Percentiles rank a stretch among this genome's conserved stretches.
Conservation (phyloP, 2,888 invertebrate species). For the Clusia tigrina region DNA sequence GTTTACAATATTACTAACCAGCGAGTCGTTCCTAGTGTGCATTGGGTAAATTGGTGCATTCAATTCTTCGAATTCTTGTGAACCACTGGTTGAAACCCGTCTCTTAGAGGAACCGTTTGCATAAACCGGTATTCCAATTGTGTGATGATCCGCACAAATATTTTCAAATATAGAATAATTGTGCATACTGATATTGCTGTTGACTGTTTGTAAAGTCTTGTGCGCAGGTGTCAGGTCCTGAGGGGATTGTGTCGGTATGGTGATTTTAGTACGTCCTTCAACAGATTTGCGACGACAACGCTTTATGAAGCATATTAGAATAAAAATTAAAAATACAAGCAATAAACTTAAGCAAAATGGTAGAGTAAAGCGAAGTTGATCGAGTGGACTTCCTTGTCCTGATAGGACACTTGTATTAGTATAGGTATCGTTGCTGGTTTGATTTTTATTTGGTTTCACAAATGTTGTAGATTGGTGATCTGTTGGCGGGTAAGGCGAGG, state of each 20-base stretch:
- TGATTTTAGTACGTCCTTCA: neutral
- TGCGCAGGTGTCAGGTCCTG: neutral
- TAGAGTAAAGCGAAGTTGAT: neutral
- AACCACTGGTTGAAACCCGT: slow-evolving; percentile 60
- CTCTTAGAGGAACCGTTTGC: slow-evolving; percentile 65
- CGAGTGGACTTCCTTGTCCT: neutral
- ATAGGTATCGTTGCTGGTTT: no score
- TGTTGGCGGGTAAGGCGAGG: neutral
- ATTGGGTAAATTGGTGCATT: neutral
- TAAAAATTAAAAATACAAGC: neutral
- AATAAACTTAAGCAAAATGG: neutral
- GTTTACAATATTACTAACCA: slow-evolving; percentile 16
- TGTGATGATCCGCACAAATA: slow-evolving; percentile 61
- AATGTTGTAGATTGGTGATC: neutral
- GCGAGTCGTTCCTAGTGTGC: neutral
- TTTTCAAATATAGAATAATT: slow-evolving; percentile 4
- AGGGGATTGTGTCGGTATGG: neutral
- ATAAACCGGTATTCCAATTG: slow-evolving; percentile 65
- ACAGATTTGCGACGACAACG: neutral
- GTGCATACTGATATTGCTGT: neutral
- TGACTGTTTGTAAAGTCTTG: neutral
- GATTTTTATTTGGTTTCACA: neutral
- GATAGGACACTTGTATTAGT: neutral
- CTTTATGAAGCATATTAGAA: neutral
- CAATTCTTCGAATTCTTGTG: slow-evolving; percentile 26